Percentiles rank a stretch among this genome's conserved stretches.
These are phyloP conservation scores for Epinephelus moara DNA, from an alignment of 2,113 vertebrate species.

Conservation along the genomic window DNA sequence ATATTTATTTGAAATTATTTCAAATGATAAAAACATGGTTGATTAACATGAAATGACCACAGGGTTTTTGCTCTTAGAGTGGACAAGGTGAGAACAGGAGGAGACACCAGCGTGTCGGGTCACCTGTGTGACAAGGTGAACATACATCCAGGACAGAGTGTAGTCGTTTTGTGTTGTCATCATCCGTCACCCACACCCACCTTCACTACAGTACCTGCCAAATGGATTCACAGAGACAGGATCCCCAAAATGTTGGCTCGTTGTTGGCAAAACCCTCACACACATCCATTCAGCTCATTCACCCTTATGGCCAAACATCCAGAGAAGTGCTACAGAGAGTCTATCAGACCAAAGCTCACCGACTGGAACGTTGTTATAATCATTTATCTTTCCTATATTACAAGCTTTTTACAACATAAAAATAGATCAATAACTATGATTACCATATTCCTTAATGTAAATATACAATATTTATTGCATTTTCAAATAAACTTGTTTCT, in stretches of 20 bases:
- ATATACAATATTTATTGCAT: slow-evolving; percentile 85
- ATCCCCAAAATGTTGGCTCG: slow-evolving; percentile 21
- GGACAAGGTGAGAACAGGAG: slow-evolving; percentile 51
- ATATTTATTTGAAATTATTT: slow-evolving; percentile 81
- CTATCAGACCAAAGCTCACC: slow-evolving; percentile 60
- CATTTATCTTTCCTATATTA: slow-evolving; percentile 81
- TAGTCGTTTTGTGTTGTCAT: not conserved
- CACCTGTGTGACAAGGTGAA: slow-evolving; percentile 36
- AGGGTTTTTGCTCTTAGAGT: slow-evolving; percentile 56
- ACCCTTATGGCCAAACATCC: slow-evolving; percentile 44
- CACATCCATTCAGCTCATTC: slow-evolving; percentile 28
- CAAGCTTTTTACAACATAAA: slow-evolving; percentile 89
- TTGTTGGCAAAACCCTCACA: slow-evolving; percentile 26
- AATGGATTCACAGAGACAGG: not conserved
- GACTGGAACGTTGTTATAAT: slow-evolving; percentile 60
- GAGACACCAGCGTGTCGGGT: slow-evolving; percentile 50
- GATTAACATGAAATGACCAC: slow-evolving; percentile 78
- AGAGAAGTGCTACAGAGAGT: slow-evolving; percentile 48
- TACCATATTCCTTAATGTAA: slow-evolving; percentile 84
- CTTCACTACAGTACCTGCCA: not conserved
- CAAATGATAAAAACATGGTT: slow-evolving; percentile 79
- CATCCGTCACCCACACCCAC: not conserved
- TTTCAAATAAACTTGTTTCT: slow-evolving; percentile 76
- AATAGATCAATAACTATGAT: slow-evolving; percentile 88
- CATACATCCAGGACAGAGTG: slow-evolving; percentile 30